phyloP scores from a whole-genome alignment of 2,113 vertebrate genomes.

The Calyptommatus sinebrachiatus region DNA sequence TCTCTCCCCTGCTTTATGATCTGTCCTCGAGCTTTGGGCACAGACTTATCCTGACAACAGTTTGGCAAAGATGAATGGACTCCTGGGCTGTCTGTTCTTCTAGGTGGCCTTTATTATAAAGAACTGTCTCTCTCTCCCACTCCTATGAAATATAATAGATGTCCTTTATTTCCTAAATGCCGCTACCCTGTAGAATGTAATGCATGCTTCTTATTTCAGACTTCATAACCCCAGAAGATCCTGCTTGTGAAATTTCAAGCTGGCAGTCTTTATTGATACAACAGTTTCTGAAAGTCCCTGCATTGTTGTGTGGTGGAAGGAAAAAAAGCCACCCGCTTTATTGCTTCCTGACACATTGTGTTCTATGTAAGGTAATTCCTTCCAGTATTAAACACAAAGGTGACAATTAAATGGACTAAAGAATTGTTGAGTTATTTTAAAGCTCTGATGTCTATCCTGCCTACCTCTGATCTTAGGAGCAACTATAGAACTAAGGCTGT shows the following conservation, averaged over 20 bases:
- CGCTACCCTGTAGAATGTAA: not conserved
- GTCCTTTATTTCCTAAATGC: not conserved
- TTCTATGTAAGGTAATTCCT: constrained; percentile 25
- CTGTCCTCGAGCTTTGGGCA: not conserved
- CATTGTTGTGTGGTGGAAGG: not conserved
- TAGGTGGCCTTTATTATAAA: not conserved
- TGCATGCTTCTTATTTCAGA: not conserved
- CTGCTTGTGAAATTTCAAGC: constrained; percentile 2
- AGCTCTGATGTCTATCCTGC: not conserved
- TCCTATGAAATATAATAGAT: not conserved
- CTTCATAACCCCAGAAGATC: not conserved
- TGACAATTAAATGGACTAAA: not conserved
- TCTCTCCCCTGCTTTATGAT: not conserved
- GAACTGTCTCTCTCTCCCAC: not conserved
- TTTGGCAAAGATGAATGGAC: not conserved
- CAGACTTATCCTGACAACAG: not conserved
- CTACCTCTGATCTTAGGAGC: constrained; percentile 37
- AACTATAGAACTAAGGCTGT: constrained; percentile 41
- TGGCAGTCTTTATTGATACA: constrained; percentile 6
- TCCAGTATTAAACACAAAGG: constrained; percentile 32
- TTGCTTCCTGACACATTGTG: constrained; percentile 18
- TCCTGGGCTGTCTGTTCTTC: no score
- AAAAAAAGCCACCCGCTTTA: not conserved
- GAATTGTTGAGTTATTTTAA: constrained; percentile 11
- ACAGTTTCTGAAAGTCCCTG: constrained; percentile 2